These are phyloP conservation scores for Trichonephila inaurata DNA, from an alignment of 1,140 invertebrate genomes.

Conservation along the genomic window DNA sequence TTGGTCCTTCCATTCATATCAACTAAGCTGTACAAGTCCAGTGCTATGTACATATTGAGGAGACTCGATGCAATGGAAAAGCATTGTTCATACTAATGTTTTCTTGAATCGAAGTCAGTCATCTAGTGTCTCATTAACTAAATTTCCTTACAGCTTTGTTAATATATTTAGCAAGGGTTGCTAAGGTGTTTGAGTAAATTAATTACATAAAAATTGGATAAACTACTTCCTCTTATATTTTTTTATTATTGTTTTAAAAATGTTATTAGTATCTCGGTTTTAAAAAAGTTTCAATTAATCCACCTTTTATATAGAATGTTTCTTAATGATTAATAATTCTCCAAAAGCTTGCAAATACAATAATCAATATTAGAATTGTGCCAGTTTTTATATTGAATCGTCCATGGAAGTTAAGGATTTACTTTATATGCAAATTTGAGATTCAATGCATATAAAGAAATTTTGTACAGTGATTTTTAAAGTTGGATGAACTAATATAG, in stretches of 20 bases:
- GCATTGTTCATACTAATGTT: constrained; percentile 60
- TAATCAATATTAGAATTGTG: too few relatives aligned
- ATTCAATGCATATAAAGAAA: too few relatives aligned
- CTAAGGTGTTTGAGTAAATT: constrained; percentile 16
- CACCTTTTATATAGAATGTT: too few relatives aligned
- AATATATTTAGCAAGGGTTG: constrained; percentile 48
- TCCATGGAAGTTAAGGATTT: too few relatives aligned
- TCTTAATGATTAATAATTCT: too few relatives aligned
- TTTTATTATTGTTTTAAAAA: not conserved
- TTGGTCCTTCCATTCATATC: constrained; percentile 77
- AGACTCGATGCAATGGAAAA: constrained; percentile 74
- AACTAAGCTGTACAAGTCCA: constrained; percentile 72
- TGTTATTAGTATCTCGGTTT: not conserved
- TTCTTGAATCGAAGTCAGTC: constrained; percentile 72
- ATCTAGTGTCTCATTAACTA: constrained; percentile 54
- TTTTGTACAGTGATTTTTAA: too few relatives aligned
- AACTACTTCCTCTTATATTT: not conserved
- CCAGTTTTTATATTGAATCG: too few relatives aligned
- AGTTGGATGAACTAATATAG: too few relatives aligned
- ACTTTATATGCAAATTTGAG: too few relatives aligned
- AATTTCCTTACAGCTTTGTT: constrained; percentile 27
- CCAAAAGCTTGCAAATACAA: too few relatives aligned
- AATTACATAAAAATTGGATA: not conserved
- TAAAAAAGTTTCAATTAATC: too few relatives aligned
- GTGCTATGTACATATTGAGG: constrained; percentile 74